Evolutionary conservation across 1,140 invertebrate genomes (phyloP), one percentile per base, ranked within the genome.

Genomic region (Yoshiicerus persimilis): DNA sequence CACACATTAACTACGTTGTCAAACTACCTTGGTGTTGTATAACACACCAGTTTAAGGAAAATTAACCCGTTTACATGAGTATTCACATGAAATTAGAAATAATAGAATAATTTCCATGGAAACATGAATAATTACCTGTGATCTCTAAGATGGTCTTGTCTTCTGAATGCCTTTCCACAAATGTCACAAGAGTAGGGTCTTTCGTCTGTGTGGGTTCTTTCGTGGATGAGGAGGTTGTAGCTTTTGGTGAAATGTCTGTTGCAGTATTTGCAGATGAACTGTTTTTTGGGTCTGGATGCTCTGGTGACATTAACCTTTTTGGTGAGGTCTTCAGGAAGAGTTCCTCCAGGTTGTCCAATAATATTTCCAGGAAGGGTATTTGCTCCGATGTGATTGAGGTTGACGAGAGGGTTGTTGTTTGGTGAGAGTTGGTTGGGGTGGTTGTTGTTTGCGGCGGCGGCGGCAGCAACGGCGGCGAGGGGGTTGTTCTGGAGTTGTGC

Each of bases 171-270:
- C 91, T 96, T 96, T 38, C 95, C 94, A 93, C 99, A 99, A 88
- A 99, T 97, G 93, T 99, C 98, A 93, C 99, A 99, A 13, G 97
- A 97, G 92, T 98, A 99, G 2, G 98, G 99, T 86, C 98, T 93
- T 92, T 99, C 99, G 93, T 99, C 98, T 4, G 99, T 99, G 92
- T 99, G 99, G 2, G 98, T 99, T 90, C 98, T 94, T 93, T 99
- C 97, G 93, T 99, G 98, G 90, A 99, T 99, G 77, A 99, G 93
- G 83, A 99, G 94, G 92, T 99, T 99, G 93, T 99, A 99, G 23
- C 97, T 97, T 93, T 99, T 99, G 86, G 98, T 98, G 92, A 99
- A 99, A 91, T 99, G 96, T 56, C 99, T 95, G 91, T 97, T 96
- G 93, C 99, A 99, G 92, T 97, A 99, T 92, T 98, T 97, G 94